Percentiles rank a stretch among this genome's conserved stretches.
Evolutionary conservation across 2,888 invertebrate species (phyloP).

Genomic region (Agrotis exclamationis): DNA sequence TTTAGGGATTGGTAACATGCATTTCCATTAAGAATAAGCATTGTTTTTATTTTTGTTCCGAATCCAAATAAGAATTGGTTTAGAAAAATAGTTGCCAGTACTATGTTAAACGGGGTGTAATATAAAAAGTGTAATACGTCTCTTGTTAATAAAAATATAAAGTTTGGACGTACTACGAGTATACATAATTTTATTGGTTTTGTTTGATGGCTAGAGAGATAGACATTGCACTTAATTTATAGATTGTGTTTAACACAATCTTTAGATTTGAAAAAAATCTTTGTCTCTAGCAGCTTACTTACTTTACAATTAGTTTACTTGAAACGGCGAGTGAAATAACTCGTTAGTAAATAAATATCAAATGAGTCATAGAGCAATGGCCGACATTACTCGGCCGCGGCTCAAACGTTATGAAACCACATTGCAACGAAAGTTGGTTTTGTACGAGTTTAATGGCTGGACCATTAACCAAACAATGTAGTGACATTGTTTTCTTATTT

Average conservation of each 20-base stretch:
- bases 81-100: not conserved
- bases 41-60: not conserved
- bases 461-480: conserved; percentile 3
- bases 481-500: conserved; percentile 8
- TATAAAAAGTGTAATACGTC: no score
- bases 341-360: not conserved
- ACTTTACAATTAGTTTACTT: no score
- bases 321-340: no score
- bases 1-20: not conserved
- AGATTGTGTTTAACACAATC: no score
- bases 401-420: conserved; percentile 25
- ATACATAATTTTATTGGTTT: no score
- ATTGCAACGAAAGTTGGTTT: conserved; percentile 14
- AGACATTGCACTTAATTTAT: no score
- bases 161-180: not conserved
- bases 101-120: not conserved
- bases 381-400: not conserved
- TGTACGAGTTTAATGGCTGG: conserved; percentile 6
- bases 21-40: not conserved
- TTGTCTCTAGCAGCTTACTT: no score
- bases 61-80: not conserved
- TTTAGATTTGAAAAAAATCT: no score
- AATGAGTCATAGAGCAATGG: conserved; percentile 4
- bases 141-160: no score
- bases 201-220: no score